phyloP scores from a whole-genome alignment of 2,888 invertebrate genomes.

The Altica lythri region DNA sequence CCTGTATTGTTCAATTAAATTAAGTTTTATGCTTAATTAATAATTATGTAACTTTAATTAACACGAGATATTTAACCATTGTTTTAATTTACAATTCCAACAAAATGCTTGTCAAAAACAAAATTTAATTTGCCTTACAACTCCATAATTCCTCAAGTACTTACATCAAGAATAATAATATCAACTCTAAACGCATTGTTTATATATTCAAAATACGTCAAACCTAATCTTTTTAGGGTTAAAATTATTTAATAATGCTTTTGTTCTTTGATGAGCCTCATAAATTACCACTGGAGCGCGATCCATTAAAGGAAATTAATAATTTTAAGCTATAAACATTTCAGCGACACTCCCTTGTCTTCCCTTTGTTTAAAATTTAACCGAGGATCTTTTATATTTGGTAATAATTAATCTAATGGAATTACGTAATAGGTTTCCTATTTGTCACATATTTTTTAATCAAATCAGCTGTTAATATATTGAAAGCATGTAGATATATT shows the following conservation, averaged over 20 bases:
- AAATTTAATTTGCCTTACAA: background rate
- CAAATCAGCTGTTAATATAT: too few species aligned
- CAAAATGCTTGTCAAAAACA: constrained; percentile 5
- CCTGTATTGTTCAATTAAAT: too few species aligned
- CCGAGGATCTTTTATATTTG: background rate
- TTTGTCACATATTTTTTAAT: too few species aligned
- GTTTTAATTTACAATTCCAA: too few species aligned
- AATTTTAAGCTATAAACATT: constrained; percentile 3
- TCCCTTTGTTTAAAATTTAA: constrained; percentile 4
- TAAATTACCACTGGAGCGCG: constrained; percentile 3
- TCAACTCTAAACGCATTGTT: constrained; percentile 11
- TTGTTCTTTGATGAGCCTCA: constrained; percentile 1
- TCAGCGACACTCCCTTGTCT: constrained; percentile 2
- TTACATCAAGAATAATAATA: constrained; percentile 3
- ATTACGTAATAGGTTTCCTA: too few species aligned
- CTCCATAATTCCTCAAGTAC: background rate
- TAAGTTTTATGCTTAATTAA: too few species aligned
- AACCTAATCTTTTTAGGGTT: constrained; percentile 10
- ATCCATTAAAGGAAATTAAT: constrained; percentile 13
- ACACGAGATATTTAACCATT: too few species aligned
- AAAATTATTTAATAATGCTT: constrained; percentile 2
- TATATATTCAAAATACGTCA: constrained; percentile 3
- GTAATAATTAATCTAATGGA: constrained; percentile 4
- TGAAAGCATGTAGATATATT: too few species aligned
- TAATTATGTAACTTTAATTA: too few species aligned